Percentiles rank a stretch among this genome's conserved stretches.
phyloP scores from a whole-genome alignment of 2,113 vertebrate genomes.

The Mesocricetus auratus region DNA sequence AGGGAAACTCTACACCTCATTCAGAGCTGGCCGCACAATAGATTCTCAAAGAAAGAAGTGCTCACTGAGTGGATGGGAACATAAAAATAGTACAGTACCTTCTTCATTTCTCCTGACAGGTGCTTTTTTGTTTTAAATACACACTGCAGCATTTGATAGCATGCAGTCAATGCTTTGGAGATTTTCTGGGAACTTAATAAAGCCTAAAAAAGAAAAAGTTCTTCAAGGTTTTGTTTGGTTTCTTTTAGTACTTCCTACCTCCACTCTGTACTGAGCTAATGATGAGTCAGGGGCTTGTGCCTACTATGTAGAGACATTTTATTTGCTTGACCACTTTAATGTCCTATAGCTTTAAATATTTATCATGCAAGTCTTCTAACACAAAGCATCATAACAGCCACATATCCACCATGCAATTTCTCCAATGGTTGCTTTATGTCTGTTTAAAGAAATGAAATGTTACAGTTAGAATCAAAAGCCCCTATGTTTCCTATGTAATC shows the following conservation, averaged over 20 bases:
- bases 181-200: conserved; percentile 58
- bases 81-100: conserved; percentile 57
- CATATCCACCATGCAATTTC: conserved; percentile 12
- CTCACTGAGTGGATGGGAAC: conserved; percentile 71
- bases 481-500: conserved; percentile 23
- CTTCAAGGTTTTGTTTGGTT: conserved; percentile 37
- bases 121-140: conserved; percentile 73
- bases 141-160: conserved; percentile 62
- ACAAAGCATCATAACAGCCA: conserved; percentile 20
- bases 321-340: conserved; percentile 58
- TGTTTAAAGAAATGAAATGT: conserved; percentile 67
- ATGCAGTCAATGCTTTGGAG: conserved; percentile 32
- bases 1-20: conserved; percentile 77
- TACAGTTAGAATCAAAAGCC: conserved; percentile 10
- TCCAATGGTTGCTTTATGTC: conserved; percentile 48
- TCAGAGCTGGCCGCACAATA: conserved; percentile 65
- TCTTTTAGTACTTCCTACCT: conserved; percentile 40
- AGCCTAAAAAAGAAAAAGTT: conserved; percentile 38
- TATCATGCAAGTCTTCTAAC: conserved; percentile 46
- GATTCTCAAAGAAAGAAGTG: conserved; percentile 66
- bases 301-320: conserved; percentile 37
- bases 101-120: conserved; percentile 73
- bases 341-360: conserved; percentile 64
- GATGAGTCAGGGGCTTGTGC: conserved; percentile 51
- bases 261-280: not conserved